Conservation (phyloP, 2,797 vertebrate species). For the Esox lucius region DNA sequence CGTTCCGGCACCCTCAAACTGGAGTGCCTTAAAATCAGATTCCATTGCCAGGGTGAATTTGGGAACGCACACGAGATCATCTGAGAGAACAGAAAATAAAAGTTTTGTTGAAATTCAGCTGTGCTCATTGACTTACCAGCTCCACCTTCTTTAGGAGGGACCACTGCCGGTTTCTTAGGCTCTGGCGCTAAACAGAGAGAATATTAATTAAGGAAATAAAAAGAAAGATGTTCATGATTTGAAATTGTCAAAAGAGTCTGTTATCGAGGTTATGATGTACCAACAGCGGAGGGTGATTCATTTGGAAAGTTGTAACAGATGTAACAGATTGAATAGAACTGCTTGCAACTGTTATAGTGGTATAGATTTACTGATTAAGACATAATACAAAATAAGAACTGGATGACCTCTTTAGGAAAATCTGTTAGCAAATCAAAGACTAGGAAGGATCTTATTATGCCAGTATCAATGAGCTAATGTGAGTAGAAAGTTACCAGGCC, state of each 20-base stretch:
- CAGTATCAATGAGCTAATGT: not conserved
- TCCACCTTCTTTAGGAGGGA: conserved; percentile 15
- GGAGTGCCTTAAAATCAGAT: no score
- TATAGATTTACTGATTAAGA: not conserved
- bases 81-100: not conserved
- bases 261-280: not conserved
- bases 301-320: not conserved
- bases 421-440: no score
- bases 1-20: no score
- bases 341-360: not conserved
- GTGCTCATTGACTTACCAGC: conserved; percentile 9
- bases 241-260: not conserved
- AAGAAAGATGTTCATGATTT: not conserved
- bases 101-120: not conserved
- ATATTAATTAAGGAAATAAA: not conserved
- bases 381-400: no score
- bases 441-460: no score
- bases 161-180: conserved; percentile 12
- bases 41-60: not conserved
- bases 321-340: not conserved
- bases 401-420: no score
- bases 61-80: not conserved
- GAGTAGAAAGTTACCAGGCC: not conserved
- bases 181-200: conserved; percentile 4
- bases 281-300: not conserved